Evolutionary conservation across 2,888 invertebrate genomes (phyloP).

Genomic region (Salpingus planirostris): DNA sequence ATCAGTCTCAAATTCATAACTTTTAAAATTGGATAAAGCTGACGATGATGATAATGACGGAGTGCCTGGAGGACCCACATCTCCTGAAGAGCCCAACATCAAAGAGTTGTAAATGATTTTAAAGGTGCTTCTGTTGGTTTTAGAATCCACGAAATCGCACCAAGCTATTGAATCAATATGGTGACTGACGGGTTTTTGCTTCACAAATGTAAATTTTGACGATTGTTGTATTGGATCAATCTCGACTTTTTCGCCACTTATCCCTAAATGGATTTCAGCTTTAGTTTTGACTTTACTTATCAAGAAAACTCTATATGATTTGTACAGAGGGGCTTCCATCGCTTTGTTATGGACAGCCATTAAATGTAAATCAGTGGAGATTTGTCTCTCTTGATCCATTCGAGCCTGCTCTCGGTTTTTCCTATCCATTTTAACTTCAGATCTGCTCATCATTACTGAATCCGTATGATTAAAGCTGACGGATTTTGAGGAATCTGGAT

Average conservation of each 20-base stretch:
- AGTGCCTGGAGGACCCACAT: constrained; percentile 8
- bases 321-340: constrained; percentile 81
- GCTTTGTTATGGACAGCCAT: constrained; percentile 67
- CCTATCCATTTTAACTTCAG: constrained; percentile 7
- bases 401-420: constrained; percentile 18
- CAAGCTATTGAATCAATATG: constrained; percentile 80
- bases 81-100: too few species aligned
- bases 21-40: constrained; percentile 68
- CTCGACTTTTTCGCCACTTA: constrained; percentile 86
- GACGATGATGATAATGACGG: constrained; percentile 39
- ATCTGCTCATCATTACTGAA: constrained; percentile 11
- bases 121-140: constrained; percentile 62
- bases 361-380: constrained; percentile 48
- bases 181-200: constrained; percentile 73
- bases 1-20: constrained; percentile 83
- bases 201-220: constrained; percentile 47
- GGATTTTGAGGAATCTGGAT: constrained; percentile 45
- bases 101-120: constrained; percentile 62
- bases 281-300: constrained; percentile 73
- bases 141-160: constrained; percentile 75
- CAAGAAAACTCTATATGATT: constrained; percentile 69
- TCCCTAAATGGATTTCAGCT: constrained; percentile 75
- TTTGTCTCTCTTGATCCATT: constrained; percentile 36
- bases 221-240: constrained; percentile 73
- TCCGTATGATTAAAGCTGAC: constrained; percentile 32